Evolutionary conservation across 2,797 vertebrate genomes (phyloP).

Genomic region (Acipenser oxyrinchus): DNA sequence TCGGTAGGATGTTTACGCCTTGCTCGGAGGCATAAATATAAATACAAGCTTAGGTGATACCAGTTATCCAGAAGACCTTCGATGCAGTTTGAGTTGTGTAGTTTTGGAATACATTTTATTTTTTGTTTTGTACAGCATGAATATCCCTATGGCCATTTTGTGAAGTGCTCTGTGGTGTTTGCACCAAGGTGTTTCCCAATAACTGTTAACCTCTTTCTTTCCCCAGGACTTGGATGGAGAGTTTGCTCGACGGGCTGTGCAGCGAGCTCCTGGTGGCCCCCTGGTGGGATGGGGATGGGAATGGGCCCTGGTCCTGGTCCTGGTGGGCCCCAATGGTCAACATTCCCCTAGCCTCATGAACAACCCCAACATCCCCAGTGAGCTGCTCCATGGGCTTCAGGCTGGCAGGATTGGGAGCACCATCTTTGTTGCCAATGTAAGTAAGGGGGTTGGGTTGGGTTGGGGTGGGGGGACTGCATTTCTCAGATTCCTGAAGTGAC

Average conservation of each 20-base stretch:
- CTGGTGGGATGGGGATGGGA: conserved; percentile 63
- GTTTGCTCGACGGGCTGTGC: conserved; percentile 83
- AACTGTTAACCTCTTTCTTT: conserved; percentile 18
- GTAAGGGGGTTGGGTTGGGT: no score
- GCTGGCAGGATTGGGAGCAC: conserved; percentile 89
- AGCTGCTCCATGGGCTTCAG: conserved; percentile 92
- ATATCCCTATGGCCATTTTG: neutral
- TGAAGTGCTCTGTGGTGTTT: neutral
- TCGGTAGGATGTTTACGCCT: no score
- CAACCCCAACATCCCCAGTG: conserved; percentile 91
- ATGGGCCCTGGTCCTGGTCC: conserved; percentile 75
- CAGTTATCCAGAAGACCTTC: no score
- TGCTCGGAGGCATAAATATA: no score
- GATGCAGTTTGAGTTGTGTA: no score
- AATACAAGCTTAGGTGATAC: no score
- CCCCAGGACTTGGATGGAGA: conserved; percentile 83
- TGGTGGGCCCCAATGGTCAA: conserved; percentile 68
- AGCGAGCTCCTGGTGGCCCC: conserved; percentile 62
- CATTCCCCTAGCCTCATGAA: conserved; percentile 90
- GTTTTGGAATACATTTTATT: no score
- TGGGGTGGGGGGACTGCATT: neutral
- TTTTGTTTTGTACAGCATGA: no score
- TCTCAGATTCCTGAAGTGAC: neutral
- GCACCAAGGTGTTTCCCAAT: no score
- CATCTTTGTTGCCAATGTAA: conserved; percentile 91